Conservation (phyloP, 2,113 vertebrate species). For the Megaleporinus macrocephalus region DNA sequence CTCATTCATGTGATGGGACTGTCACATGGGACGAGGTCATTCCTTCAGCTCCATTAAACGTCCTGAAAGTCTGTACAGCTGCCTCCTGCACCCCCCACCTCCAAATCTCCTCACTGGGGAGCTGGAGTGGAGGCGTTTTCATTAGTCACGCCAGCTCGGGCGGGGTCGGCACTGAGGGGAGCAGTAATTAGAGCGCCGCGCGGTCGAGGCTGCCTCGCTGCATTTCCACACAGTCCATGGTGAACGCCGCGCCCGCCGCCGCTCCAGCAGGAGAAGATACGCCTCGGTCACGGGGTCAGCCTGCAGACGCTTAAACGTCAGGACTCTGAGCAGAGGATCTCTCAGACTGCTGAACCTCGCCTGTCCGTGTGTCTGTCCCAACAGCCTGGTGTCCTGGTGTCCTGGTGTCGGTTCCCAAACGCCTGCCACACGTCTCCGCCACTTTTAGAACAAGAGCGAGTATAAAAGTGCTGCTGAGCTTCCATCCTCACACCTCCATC, state of each 20-base stretch:
- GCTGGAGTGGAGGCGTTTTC: neutral
- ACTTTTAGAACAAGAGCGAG: slow-evolving; percentile 63
- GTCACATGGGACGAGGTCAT: neutral
- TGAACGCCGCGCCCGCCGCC: neutral
- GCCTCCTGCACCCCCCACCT: too few species aligned
- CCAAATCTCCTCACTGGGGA: neutral
- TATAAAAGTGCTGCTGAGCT: slow-evolving; percentile 53
- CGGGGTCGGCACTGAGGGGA: slow-evolving; percentile 3
- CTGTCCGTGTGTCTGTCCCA: neutral
- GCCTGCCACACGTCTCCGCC: slow-evolving; percentile 53
- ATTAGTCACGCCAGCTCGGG: slow-evolving; percentile 41
- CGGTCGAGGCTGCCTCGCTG: slow-evolving; percentile 3
- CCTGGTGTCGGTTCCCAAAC: slow-evolving; percentile 5
- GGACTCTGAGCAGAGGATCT: too few species aligned
- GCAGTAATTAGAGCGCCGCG: slow-evolving; percentile 15
- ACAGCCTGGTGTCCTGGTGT: slow-evolving; percentile 19
- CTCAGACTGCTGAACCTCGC: neutral
- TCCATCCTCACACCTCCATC: neutral
- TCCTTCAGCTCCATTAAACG: neutral
- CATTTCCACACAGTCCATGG: neutral
- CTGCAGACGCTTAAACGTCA: too few species aligned
- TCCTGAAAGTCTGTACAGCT: neutral
- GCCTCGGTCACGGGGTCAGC: too few species aligned
- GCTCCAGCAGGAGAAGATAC: too few species aligned
- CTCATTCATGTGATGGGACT: slow-evolving; percentile 17